These are phyloP conservation scores for Eupithecia dodoneata DNA, from an alignment of 2,888 invertebrate genomes.

Conservation along the genomic window DNA sequence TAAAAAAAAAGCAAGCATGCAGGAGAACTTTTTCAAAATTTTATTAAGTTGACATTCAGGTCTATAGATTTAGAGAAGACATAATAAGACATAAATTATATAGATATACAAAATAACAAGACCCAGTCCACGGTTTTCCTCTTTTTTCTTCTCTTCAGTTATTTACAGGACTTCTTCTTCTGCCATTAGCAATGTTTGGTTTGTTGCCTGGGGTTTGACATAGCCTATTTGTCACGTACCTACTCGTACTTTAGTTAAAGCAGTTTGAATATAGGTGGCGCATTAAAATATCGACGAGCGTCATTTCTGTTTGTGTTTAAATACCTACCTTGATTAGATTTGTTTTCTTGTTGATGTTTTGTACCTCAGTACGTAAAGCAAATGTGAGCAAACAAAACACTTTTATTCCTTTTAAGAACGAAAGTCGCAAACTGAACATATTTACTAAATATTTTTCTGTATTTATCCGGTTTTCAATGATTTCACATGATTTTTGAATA, in stretches of 20 bases:
- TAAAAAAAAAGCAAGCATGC: neutral
- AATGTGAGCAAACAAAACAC: neutral
- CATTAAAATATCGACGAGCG: neutral
- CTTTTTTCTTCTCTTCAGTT: constrained; percentile 63
- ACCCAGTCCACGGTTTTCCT: constrained; percentile 68
- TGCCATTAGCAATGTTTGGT: constrained; percentile 23
- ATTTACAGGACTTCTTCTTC: constrained; percentile 71
- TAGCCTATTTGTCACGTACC: neutral
- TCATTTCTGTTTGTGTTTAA: neutral
- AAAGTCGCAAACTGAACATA: neutral
- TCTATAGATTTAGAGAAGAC: neutral
- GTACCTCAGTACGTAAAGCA: neutral
- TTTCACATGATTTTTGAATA: neutral
- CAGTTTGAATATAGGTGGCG: neutral
- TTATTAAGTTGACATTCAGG: constrained; percentile 8
- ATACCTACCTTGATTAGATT: too few species aligned
- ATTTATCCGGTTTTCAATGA: neutral
- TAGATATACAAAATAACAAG: constrained; percentile 24
- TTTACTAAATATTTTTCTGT: neutral
- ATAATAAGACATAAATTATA: constrained; percentile 12
- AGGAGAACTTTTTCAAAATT: constrained; percentile 19
- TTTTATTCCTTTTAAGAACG: neutral
- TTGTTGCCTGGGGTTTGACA: neutral
- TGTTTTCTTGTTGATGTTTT: neutral
- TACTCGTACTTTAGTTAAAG: too few species aligned